Conservation (phyloP, 92 coral and sea anemone species). For the Epizoanthus stellaris region DNA sequence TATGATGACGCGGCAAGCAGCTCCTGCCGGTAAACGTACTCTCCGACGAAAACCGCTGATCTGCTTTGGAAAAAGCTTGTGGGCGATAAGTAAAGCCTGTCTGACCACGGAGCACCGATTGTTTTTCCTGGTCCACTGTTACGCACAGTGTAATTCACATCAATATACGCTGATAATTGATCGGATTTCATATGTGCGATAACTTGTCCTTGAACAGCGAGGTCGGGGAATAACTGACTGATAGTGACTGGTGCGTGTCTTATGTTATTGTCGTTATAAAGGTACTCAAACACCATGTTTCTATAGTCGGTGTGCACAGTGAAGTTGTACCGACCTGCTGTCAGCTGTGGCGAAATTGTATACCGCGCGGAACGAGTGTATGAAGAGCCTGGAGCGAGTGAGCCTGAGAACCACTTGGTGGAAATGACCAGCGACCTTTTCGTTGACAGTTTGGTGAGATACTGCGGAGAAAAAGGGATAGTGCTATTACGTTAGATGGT, state of each 20-base stretch:
- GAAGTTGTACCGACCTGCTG: slow-evolving; percentile 64
- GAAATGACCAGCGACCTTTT: not conserved
- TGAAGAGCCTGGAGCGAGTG: slow-evolving; percentile 55
- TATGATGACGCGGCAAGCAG: slow-evolving; percentile 49
- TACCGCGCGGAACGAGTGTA: slow-evolving; percentile 55
- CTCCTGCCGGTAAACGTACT: slow-evolving; percentile 37
- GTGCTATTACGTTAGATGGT: too few relatives aligned
- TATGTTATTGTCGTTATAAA: slow-evolving; percentile 59
- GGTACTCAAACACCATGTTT: slow-evolving; percentile 68
- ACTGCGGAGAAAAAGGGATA: not conserved
- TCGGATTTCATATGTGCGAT: slow-evolving; percentile 37
- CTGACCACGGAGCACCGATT: slow-evolving; percentile 72
- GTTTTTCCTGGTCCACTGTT: slow-evolving; percentile 70
- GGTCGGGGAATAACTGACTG: slow-evolving; percentile 68
- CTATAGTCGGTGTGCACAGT: slow-evolving; percentile 68
- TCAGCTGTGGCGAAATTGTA: slow-evolving; percentile 55
- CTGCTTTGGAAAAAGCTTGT: slow-evolving; percentile 18
- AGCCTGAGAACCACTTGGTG: slow-evolving; percentile 63
- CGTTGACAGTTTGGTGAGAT: slow-evolving; percentile 9
- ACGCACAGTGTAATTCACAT: slow-evolving; percentile 57
- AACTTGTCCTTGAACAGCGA: slow-evolving; percentile 28
- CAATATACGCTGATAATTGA: slow-evolving; percentile 42
- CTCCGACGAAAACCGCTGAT: slow-evolving; percentile 47
- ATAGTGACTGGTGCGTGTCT: slow-evolving; percentile 50
- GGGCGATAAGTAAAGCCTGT: slow-evolving; percentile 58